Conservation (phyloP, 2,888 invertebrate species). For the Tetheella fluctuosa region DNA sequence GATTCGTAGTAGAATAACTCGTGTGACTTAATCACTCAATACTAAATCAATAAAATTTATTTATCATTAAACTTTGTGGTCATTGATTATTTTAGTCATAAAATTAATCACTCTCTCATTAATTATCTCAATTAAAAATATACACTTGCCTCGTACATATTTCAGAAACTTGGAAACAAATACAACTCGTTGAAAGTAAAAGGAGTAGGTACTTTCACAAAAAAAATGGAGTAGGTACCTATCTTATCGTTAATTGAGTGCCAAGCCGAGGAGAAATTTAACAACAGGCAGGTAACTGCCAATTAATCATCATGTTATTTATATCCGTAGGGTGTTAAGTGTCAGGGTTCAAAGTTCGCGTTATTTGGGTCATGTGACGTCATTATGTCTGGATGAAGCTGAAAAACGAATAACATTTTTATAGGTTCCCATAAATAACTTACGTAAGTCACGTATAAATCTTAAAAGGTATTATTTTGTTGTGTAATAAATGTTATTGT, state of each 20-base stretch:
- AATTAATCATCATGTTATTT: conserved; percentile 29
- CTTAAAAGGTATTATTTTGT: conserved; percentile 22
- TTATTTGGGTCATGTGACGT: conserved; percentile 29
- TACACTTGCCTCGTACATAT: no score
- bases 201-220: no score
- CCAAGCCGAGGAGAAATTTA: neutral
- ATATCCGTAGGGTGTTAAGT: conserved; percentile 22
- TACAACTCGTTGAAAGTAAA: no score
- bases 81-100: no score
- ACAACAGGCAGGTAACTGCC: conserved; percentile 18
- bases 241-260: conserved; percentile 8
- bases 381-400: conserved; percentile 33
- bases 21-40: no score
- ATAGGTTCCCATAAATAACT: conserved; percentile 34
- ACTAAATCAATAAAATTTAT: no score
- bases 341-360: conserved; percentile 24
- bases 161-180: no score
- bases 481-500: conserved; percentile 19
- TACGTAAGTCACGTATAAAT: conserved; percentile 35
- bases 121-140: no score
- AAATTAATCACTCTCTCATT: no score
- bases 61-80: no score
- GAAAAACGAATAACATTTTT: conserved; percentile 46
- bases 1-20: no score
- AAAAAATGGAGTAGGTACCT: no score